Base-by-base conservation (phyloP, 2,797 vertebrate species). In the Nyctalus aviator region DNA sequence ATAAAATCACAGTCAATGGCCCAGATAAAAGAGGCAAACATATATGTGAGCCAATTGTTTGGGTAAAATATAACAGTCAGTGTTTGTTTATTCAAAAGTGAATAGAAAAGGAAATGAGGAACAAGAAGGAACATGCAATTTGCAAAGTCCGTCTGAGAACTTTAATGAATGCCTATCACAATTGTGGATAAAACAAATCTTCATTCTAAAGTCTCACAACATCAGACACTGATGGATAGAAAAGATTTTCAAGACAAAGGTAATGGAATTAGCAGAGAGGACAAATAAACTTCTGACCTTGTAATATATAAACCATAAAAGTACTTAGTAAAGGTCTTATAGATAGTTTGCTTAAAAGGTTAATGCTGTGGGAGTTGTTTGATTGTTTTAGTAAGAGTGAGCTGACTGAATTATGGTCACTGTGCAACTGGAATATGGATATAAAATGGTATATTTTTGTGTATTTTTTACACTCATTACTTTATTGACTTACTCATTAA, bases 91-190 rank as follows among this genome's bases (percentile, higher is more conserved):
- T 88, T 90, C 30, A 11, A 64, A 44, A 73, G 53, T 21, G n/a
- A 91, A 73, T 78, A 94, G 83, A 32, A 55, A 84, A 76, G 53
- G 69, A 50, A 53, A 95, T 68, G 35, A 62, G 55, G 57, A 53
- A 73, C 20, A 35, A 69, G 76, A 76, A 84, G 46, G 23, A 89
- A 59, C 30, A 18, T 37, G 25, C 53, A 55, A 44, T 93, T 71
- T 64, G 30, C 44, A 91, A 75, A 94, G 66, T 87, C 37, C 48
- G 59, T 18, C 46, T 35, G 59, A 91, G 48, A 57, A 50, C 72
- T 94, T 91, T 88, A 59, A 71, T 82, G 50, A 88, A 30, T 30
- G 46, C 82, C 84, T 84, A 62, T 79, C 84, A 89, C n/a, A 87
- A 84, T 14, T 55, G 86, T 37, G 73, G 71, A 87, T 66, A 77